Evolutionary conservation across 2,113 vertebrate species (phyloP), one percentile per base, ranked within the genome.

Genomic region (Dolichotis patagonum): DNA sequence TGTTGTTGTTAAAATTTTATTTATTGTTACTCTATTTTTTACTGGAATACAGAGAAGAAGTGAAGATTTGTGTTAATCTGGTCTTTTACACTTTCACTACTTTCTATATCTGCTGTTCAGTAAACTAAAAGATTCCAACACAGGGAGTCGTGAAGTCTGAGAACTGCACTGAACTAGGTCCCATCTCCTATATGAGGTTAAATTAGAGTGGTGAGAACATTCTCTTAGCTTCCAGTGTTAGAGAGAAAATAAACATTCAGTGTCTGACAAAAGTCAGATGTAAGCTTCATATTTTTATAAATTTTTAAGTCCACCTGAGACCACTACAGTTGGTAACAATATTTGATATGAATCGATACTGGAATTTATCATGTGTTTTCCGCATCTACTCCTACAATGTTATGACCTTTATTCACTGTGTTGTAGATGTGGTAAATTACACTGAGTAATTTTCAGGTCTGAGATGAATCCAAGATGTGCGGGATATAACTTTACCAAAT

Each of bases 391-490:
- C 11, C 41, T 73, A 65, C 9, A 24, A 49, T 56, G 20, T 32
- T 52, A 67, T 73, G 73, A 30, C 16, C 54, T 91, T 52, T 62
- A 14, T 60, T n/a, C 12, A 32, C 81, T 43, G 16, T 16, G n/a
- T 78, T 75, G 1, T 49, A 54, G n/a, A n/a, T 30, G 0, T 43
- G 4, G 19, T n/a, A 38, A 46, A 9, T 46, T 87, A n/a, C 41
- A 84, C 35, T 87, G 62, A 49, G 26, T 65, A n/a, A 65, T 88
- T 89, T 90, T 92, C 32, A 94, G 95, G 83, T 62, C 28, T 24
- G 62, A 82, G n/a, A 12, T 1, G 16, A 60, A 11, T 0, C 6
- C 71, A 58, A 7, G 88, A 49, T 93, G 24, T 41, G 0, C 49
- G 17, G 38, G 4, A 5, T 46, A 35, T 87, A 77, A 75, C n/a